Evolutionary conservation across 2,888 invertebrate species (phyloP), one percentile per base, ranked within the genome.

Genomic region (Morpho helenor): DNA sequence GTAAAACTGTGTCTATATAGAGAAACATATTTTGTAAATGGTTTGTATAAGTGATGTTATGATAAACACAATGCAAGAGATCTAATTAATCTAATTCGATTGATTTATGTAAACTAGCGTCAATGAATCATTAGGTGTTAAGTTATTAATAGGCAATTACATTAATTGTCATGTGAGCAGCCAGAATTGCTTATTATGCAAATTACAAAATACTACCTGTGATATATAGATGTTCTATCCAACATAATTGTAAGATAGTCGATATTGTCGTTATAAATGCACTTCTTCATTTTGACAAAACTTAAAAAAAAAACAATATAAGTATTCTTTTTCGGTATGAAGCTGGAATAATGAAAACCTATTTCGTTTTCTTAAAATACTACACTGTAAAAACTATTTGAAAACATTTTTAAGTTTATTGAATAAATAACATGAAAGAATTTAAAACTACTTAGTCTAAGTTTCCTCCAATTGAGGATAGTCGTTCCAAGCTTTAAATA

Each of bases 401-500:
- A 39, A 53, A 45, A 45, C 49, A 49, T 58, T 53, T 46, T n/a
- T 41, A 58, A 58, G 49, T 58, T 50, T 45, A 49, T 49, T 57
- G 48, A 45, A 49, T 49, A 58, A 58, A 58, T 49, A 53, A 41
- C 8, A 47, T 47, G 53, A n/a, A 53, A n/a, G 47, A 40, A 41
- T 47, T 45, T 53, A 53, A 60, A 63, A 63, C 60, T 57, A 55
- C 57, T 62, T 62, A 52, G 41, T 54, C 49, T 46, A 52, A 60
- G 54, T 60, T 51, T 56, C 42, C 52, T 49, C 52, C 49, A 52
- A 54, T 57, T 57, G 61, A 63, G 61, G 53, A 61, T 58, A 63
- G 58, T 58, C 55, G 56, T 56, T 59, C 58, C 47, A 61, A 58
- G 49, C 56, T 61, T 63, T 58, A 63, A 63, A 58, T 58, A 61